These are phyloP conservation scores for Orestias chungarensis DNA, from an alignment of 2,797 vertebrate species.

Conservation along the genomic window DNA sequence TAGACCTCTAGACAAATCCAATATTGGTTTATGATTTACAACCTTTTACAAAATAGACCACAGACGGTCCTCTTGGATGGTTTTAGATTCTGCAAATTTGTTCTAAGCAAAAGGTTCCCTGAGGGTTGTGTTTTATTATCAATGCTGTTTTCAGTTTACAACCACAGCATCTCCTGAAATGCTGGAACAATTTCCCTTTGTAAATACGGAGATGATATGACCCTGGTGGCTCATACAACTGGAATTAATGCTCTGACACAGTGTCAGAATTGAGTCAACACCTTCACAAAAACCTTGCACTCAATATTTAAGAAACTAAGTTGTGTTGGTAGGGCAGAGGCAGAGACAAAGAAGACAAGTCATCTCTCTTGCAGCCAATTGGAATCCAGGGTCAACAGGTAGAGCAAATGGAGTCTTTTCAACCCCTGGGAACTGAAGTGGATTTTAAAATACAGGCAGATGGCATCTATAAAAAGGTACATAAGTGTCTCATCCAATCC, in stretches of 20 bases:
- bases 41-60: no score
- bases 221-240: background rate
- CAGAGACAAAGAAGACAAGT: background rate
- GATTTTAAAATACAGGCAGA: background rate
- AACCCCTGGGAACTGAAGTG: background rate
- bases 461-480: background rate
- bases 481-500: background rate
- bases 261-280: background rate
- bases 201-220: background rate
- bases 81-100: no score
- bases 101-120: no score
- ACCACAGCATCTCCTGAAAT: no score
- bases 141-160: no score
- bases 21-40: no score
- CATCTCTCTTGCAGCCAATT: background rate
- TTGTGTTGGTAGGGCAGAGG: background rate
- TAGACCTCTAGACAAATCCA: no score
- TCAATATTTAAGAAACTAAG: background rate
- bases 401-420: slow-evolving; percentile 1
- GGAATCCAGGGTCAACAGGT: background rate
- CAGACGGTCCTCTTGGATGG: no score
- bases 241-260: background rate
- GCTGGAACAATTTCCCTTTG: no score
- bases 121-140: no score
- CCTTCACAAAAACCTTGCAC: background rate